A percentile compares a stretch with the other conserved stretches of the same genome.
phyloP scores from a whole-genome alignment of 1,140 invertebrate genomes.

The Drosophila miranda region DNA sequence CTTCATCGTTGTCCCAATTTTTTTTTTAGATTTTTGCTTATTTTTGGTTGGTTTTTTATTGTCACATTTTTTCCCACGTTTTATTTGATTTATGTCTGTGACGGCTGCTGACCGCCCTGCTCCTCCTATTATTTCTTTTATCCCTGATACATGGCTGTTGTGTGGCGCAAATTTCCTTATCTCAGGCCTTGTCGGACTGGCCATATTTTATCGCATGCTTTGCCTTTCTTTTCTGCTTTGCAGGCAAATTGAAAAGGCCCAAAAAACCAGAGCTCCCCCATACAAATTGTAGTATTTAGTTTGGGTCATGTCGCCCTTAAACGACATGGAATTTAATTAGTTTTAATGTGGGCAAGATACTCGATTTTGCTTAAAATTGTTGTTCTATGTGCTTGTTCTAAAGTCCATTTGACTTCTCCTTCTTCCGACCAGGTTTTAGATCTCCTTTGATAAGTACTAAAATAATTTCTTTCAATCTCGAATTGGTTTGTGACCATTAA shows the following conservation, averaged over 20 bases:
- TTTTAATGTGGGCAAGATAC: conserved; percentile 15
- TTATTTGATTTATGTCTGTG: conserved; percentile 68
- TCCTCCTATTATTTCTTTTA: conserved; percentile 19
- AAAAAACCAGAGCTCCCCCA: conserved; percentile 15
- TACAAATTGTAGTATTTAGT: conserved; percentile 5
- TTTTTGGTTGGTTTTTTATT: conserved; percentile 26
- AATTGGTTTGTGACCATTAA: too few species aligned
- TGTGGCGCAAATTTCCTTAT: conserved; percentile 53
- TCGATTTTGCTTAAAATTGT: neutral
- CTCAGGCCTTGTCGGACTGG: conserved; percentile 38
- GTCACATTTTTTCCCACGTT: conserved; percentile 44
- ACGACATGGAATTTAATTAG: conserved; percentile 45
- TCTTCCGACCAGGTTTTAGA: too few species aligned
- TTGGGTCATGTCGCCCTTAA: conserved; percentile 4
- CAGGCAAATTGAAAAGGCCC: conserved; percentile 59
- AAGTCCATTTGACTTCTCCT: too few species aligned
- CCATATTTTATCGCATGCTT: conserved; percentile 59
- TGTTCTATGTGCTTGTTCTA: too few species aligned
- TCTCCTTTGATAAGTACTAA: too few species aligned
- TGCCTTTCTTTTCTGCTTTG: conserved; percentile 40
- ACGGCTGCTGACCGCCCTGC: conserved; percentile 24
- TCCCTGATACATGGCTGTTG: conserved; percentile 11
- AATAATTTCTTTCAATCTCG: too few species aligned
- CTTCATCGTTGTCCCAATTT: conserved; percentile 14
- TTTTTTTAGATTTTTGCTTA: neutral